Evolutionary conservation across 2,888 invertebrate species (phyloP).

Genomic region (Teinopalpus imperialis): DNA sequence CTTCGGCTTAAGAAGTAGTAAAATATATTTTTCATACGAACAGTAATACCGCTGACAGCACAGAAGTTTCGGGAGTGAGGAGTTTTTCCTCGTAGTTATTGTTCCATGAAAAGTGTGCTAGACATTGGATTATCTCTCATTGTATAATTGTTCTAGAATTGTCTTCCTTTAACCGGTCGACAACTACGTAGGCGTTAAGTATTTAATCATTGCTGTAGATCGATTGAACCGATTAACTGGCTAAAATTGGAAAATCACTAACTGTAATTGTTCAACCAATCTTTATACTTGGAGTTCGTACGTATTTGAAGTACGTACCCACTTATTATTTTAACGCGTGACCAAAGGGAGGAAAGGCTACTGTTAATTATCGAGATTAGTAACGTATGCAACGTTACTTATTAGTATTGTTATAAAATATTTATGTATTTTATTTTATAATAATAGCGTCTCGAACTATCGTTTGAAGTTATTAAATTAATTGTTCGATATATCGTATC

Average conservation of each 20-base stretch:
- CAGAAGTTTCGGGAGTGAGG: no score
- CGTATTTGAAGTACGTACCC: not conserved
- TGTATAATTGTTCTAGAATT: conserved; percentile 7
- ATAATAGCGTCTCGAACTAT: not conserved
- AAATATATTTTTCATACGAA: no score
- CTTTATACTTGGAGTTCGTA: no score
- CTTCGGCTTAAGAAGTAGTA: no score
- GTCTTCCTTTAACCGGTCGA: conserved; percentile 3
- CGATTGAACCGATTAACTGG: conserved; percentile 11
- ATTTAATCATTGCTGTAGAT: conserved; percentile 20
- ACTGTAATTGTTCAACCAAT: conserved; percentile 15
- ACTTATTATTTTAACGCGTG: conserved; percentile 10
- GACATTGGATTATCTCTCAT: no score
- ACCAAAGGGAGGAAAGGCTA: conserved; percentile 9
- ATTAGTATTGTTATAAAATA: conserved; percentile 20
- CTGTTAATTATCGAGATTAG: conserved; percentile 22
- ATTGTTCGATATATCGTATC: no score
- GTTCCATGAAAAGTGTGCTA: no score
- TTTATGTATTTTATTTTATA: conserved; percentile 13
- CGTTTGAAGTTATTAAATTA: no score
- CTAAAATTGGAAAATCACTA: conserved; percentile 29
- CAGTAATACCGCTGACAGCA: no score
- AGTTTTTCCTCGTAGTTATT: no score
- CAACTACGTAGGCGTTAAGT: conserved; percentile 16
- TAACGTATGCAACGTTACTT: conserved; percentile 9